Evolutionary conservation across 2,888 invertebrate species (phyloP), one percentile per base, ranked within the genome.

Genomic region (Andrena marginata): DNA sequence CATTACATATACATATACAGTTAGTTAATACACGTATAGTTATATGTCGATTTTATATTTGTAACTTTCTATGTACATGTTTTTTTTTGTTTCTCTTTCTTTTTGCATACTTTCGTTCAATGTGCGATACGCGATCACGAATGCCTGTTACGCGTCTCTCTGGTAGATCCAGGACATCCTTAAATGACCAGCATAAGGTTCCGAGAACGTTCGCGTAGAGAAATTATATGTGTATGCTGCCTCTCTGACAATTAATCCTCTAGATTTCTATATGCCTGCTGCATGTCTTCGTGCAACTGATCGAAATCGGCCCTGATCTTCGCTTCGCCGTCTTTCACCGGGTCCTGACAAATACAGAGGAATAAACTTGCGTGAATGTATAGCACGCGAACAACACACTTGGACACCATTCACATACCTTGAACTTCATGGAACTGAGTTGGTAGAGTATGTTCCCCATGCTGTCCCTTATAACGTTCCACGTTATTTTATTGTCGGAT

Each of bases 351-450:
- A 42, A 54, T 20, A 48, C 56, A 31, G 48, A 23, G 10, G 20
- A 51, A n/a, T 51, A 20, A 20, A 42, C 0, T 13, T 42, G 13
- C 1, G 4, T 42, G 42, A 13, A 42, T 4, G 13, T 13, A 13
- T 42, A 4, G 13, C 13, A 42, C 42, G 35, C 35, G 35, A 59
- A 59, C 16, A 13, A 23, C 26, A 59, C 13, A 4, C 13, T 1
- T 13, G n/a, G 16, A 0, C 16, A 62, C 60, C 59, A 7, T 31
- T 13, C 63, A 88, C 92, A 88, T 91, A 97, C 98, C 97, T 99
- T 99, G 96, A 99, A 99, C 95, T 99, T 99, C 99, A 99, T 99
- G 94, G 98, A 98, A 93, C 98, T 98, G 89, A 99, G 96, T 94
- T 99, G 98, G 95, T 99, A 99, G 91, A 99, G 96, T 91, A 98